Evolutionary conservation across 2,797 vertebrate species (phyloP).

Genomic region (Serranus cabrilla): DNA sequence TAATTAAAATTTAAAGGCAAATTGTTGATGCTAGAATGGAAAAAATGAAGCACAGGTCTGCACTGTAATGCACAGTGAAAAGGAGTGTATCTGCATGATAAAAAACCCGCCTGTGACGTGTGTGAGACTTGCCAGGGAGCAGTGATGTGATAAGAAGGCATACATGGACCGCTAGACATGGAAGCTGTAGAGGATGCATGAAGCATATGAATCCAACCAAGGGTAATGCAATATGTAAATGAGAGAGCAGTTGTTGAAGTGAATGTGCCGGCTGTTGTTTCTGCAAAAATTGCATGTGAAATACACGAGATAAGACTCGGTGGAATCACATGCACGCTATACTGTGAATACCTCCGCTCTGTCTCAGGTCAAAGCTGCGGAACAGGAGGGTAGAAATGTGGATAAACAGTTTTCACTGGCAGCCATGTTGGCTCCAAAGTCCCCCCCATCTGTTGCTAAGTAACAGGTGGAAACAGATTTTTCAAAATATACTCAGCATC

Average conservation of each 20-base stretch:
- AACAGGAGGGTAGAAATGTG: not conserved
- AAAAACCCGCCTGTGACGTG: slow-evolving; percentile 33
- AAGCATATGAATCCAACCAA: slow-evolving; percentile 65
- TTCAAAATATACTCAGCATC: slow-evolving; percentile 15
- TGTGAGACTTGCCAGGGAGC: slow-evolving; percentile 59
- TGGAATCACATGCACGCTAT: slow-evolving; percentile 24
- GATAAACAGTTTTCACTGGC: slow-evolving; percentile 14
- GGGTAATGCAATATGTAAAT: slow-evolving; percentile 79
- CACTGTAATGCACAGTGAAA: slow-evolving; percentile 4
- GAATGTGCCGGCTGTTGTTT: slow-evolving; percentile 66
- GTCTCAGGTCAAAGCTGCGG: slow-evolving; percentile 18
- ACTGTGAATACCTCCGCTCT: not conserved
- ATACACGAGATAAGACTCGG: slow-evolving; percentile 26
- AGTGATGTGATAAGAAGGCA: slow-evolving; percentile 65
- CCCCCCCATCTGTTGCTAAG: slow-evolving; percentile 44
- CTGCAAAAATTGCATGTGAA: slow-evolving; percentile 54
- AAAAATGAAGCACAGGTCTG: slow-evolving; percentile 1
- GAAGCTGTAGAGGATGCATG: slow-evolving; percentile 56
- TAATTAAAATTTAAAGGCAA: slow-evolving; percentile 21
- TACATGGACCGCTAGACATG: slow-evolving; percentile 53
- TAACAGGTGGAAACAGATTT: slow-evolving; percentile 45
- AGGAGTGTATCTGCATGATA: slow-evolving; percentile 40
- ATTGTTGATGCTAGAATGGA: not conserved
- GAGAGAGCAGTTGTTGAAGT: slow-evolving; percentile 57
- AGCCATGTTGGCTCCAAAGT: slow-evolving; percentile 29